Percentiles rank a stretch among this genome's conserved stretches.
phyloP scores from a whole-genome alignment of 2,797 vertebrate genomes.

The Rhinatrema bivittatum region DNA sequence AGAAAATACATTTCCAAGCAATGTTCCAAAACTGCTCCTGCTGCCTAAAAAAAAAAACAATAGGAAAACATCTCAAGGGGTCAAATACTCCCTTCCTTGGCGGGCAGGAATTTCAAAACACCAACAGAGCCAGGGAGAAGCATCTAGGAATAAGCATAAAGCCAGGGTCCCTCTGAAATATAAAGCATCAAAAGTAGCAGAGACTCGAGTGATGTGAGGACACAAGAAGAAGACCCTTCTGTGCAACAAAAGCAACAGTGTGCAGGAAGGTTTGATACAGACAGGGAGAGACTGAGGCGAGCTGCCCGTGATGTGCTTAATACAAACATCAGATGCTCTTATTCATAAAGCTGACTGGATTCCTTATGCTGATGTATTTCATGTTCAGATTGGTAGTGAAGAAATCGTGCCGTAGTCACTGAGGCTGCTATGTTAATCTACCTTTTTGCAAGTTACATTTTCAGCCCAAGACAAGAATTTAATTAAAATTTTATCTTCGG shows the following conservation, averaged over 20 bases:
- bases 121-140: constrained; percentile 10
- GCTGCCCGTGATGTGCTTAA: constrained; percentile 45
- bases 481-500: constrained; percentile 52
- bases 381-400: constrained; percentile 47
- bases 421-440: constrained; percentile 39
- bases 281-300: too few species aligned
- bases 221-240: too few species aligned
- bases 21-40: too few species aligned
- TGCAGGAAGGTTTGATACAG: too few species aligned
- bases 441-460: constrained; percentile 43
- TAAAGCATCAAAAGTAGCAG: constrained; percentile 29
- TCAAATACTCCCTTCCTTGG: neutral
- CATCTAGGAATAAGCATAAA: constrained; percentile 16
- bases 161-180: constrained; percentile 7
- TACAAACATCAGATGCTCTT: constrained; percentile 45
- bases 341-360: constrained; percentile 39
- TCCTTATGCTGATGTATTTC: constrained; percentile 38
- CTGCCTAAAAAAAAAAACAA: too few species aligned
- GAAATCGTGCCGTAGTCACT: constrained; percentile 44
- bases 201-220: too few species aligned
- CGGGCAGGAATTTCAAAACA: constrained; percentile 6
- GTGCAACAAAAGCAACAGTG: too few species aligned
- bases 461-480: constrained; percentile 45
- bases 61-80: neutral
- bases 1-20: too few species aligned